Conservation (phyloP, 2,797 vertebrate species). For the Silurus aristotelis region DNA sequence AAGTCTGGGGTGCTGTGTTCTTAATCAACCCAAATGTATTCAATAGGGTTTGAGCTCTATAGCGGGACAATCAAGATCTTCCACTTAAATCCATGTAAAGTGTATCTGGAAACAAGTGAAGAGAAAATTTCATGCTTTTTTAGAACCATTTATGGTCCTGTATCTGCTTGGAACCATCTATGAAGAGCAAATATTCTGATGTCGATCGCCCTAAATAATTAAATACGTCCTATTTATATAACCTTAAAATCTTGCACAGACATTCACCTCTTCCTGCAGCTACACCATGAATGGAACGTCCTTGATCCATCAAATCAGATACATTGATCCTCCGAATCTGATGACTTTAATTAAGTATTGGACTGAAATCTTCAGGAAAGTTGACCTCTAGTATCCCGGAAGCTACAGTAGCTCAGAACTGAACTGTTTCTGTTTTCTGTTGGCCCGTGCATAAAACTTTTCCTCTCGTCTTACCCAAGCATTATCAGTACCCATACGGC, state of each 20-base stretch:
- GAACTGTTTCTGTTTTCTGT: background rate
- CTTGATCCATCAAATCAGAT: conserved; percentile 4
- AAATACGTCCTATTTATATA: too few species aligned
- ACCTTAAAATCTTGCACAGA: background rate
- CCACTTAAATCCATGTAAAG: too few species aligned
- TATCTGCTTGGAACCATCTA: background rate
- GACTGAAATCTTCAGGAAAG: background rate
- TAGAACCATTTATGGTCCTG: background rate
- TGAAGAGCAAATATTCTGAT: background rate
- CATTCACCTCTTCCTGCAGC: background rate
- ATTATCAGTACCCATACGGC: conserved; percentile 48
- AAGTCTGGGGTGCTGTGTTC: too few species aligned
- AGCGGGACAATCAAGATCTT: too few species aligned
- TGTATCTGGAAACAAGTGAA: too few species aligned
- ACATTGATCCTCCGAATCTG: conserved; percentile 5
- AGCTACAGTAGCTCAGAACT: background rate
- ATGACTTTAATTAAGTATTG: conserved; percentile 14
- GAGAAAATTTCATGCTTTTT: background rate
- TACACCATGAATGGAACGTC: background rate
- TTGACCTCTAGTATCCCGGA: background rate
- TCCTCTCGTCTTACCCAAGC: background rate
- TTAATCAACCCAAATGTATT: too few species aligned
- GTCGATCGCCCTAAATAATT: background rate
- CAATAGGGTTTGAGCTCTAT: too few species aligned
- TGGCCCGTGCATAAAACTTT: background rate